Evolutionary conservation across 2,888 invertebrate species (phyloP).

Genomic region (Trissonchulus latispiculum): DNA sequence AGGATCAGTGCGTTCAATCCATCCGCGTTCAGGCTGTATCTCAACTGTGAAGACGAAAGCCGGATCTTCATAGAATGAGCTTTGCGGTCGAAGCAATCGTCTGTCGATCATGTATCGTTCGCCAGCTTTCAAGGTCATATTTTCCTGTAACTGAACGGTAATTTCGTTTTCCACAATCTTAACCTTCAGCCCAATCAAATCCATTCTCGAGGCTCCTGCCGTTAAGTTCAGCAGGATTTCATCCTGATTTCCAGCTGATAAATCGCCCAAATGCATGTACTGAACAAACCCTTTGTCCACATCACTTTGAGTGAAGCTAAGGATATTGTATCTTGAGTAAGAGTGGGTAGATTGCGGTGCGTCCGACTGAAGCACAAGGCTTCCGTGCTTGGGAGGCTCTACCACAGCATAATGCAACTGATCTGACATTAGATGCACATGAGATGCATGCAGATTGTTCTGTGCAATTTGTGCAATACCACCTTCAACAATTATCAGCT

Average conservation of each 20-base stretch:
- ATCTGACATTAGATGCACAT: conserved; percentile 33
- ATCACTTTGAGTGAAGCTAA: conserved; percentile 70
- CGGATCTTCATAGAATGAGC: neutral
- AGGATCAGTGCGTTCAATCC: neutral
- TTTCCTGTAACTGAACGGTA: neutral
- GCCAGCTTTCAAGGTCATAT: neutral
- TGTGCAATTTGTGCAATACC: conserved; percentile 32
- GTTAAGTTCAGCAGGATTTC: neutral
- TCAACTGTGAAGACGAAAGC: neutral
- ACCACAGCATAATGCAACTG: conserved; percentile 38
- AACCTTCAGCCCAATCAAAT: neutral
- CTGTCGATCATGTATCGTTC: neutral
- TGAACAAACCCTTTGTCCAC: conserved; percentile 66
- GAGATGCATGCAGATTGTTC: conserved; percentile 35
- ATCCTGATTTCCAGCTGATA: neutral
- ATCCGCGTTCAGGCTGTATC: conserved; percentile 1
- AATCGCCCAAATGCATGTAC: conserved; percentile 61
- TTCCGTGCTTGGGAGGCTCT: conserved; percentile 38
- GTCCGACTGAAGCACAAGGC: conserved; percentile 31
- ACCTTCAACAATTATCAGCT: conserved; percentile 35
- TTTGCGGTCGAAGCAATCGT: neutral
- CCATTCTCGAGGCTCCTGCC: neutral
- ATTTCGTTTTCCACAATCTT: neutral
- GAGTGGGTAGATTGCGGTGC: neutral
- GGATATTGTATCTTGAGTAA: conserved; percentile 46